Percentiles rank a stretch among this genome's conserved stretches.
phyloP scores from a whole-genome alignment of 1,140 invertebrate species.

The Chironomus striatipennis region DNA sequence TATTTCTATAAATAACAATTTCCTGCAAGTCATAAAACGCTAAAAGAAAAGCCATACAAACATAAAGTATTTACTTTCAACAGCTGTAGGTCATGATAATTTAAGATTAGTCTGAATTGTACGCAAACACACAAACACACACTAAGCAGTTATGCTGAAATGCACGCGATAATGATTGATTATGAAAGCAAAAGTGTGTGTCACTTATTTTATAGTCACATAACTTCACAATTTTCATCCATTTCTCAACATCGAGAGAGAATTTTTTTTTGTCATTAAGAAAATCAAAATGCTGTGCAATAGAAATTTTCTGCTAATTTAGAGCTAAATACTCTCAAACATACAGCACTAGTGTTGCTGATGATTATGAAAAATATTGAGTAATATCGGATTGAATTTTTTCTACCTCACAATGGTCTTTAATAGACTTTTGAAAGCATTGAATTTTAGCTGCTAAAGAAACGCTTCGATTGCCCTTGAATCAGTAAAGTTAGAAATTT shows the following conservation, averaged over 20 bases:
- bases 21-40: no score
- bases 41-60: no score
- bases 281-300: background rate
- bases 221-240: no score
- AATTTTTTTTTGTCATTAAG: background rate
- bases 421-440: background rate
- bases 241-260: background rate
- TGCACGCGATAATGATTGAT: slow-evolving; percentile 1
- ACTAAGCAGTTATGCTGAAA: background rate
- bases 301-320: background rate
- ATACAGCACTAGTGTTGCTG: background rate
- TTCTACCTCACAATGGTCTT: background rate
- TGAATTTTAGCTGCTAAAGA: background rate
- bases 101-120: background rate
- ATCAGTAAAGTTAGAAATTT: background rate
- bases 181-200: background rate
- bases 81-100: background rate
- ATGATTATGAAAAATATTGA: background rate
- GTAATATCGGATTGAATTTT: slow-evolving; percentile 8
- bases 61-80: no score
- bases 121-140: background rate
- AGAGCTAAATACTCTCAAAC: background rate
- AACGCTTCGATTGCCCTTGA: background rate
- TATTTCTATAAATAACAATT: no score
- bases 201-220: background rate